These are phyloP conservation scores for Pangasius djambal DNA, from an alignment of 2,797 vertebrate genomes.

Conservation along the genomic window DNA sequence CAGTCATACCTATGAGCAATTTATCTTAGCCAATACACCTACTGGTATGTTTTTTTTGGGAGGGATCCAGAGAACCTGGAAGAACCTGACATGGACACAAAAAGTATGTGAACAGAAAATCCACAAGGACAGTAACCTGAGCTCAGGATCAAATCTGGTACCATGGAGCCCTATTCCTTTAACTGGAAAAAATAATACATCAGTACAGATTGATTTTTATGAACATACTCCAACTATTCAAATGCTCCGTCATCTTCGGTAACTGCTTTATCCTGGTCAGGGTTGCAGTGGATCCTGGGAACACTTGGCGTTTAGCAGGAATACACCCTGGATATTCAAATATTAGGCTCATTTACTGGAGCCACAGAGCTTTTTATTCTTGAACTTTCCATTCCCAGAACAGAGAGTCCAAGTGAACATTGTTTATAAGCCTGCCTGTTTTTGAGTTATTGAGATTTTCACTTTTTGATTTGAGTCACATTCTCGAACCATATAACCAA, in stretches of 20 bases:
- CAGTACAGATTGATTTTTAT: background rate
- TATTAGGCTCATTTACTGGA: background rate
- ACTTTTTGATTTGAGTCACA: background rate
- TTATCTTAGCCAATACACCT: background rate
- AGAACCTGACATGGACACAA: background rate
- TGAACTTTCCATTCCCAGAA: background rate
- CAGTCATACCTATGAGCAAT: background rate
- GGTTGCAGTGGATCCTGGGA: background rate
- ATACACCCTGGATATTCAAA: background rate
- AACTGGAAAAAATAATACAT: background rate
- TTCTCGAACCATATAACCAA: background rate
- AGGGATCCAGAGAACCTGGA: background rate
- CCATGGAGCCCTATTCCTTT: background rate
- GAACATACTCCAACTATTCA: background rate
- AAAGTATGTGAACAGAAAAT: background rate
- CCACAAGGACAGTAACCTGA: background rate
- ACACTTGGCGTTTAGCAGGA: background rate
- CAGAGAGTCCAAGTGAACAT: background rate
- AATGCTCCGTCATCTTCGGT: background rate
- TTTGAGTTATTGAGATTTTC: background rate
- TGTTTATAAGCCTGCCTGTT: background rate
- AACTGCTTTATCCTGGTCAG: background rate
- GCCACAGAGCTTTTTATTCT: background rate
- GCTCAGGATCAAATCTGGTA: background rate
- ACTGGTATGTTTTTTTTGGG: background rate